Conservation (phyloP, 2,888 invertebrate species). For the Aspidiotus rigidus region DNA sequence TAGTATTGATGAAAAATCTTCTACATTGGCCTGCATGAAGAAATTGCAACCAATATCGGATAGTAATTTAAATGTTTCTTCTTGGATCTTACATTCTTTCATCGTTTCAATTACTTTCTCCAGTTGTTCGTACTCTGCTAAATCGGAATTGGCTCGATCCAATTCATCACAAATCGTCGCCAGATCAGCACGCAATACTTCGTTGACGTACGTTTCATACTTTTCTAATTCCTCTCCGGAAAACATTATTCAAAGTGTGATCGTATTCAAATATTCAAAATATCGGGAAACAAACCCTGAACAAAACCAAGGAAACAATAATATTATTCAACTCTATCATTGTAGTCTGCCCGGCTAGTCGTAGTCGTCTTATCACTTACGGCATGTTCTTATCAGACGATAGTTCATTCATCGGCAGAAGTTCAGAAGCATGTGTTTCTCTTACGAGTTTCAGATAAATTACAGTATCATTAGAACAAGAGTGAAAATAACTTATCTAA, state of each 20-base stretch:
- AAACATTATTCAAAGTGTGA: background rate
- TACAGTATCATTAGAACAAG: no score
- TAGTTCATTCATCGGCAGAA: no score
- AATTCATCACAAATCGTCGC: slow-evolving; percentile 52
- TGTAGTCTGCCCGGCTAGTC: no score
- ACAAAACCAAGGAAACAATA: no score
- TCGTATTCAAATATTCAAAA: background rate
- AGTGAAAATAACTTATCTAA: no score
- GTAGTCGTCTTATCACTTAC: no score
- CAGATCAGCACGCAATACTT: slow-evolving; percentile 64
- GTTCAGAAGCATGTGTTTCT: no score
- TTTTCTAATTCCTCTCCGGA: slow-evolving; percentile 34
- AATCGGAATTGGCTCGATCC: slow-evolving; percentile 55
- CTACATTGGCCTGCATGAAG: slow-evolving; percentile 66
- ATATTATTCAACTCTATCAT: no score
- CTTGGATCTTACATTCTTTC: slow-evolving; percentile 48
- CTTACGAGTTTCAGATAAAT: no score
- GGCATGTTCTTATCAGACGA: no score
- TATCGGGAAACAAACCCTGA: background rate
- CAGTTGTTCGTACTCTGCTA: slow-evolving; percentile 63
- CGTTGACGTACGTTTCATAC: slow-evolving; percentile 69
- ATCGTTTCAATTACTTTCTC: slow-evolving; percentile 60
- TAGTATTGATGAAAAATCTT: slow-evolving; percentile 56
- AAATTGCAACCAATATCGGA: slow-evolving; percentile 77
- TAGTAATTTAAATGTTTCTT: slow-evolving; percentile 55